Evolutionary conservation across 2,888 invertebrate species (phyloP).

Genomic region (Ornithoptera priamus): DNA sequence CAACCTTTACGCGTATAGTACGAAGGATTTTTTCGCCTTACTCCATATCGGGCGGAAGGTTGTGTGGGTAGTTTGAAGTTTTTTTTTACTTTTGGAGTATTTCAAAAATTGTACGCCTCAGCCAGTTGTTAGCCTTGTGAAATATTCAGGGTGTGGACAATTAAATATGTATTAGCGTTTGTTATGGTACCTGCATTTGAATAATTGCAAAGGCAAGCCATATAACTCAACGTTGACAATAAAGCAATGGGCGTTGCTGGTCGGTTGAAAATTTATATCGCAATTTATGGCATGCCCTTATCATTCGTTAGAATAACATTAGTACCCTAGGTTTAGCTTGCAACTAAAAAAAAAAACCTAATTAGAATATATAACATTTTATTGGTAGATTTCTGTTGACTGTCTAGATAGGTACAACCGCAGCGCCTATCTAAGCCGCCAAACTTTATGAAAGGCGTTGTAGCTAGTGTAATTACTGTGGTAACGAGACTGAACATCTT

Average conservation of each 20-base stretch:
- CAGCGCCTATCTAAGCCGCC: no score
- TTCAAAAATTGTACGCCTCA: slow-evolving; percentile 38
- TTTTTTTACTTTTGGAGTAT: slow-evolving; percentile 24
- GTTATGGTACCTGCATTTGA: slow-evolving; percentile 53
- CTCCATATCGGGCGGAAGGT: slow-evolving; percentile 7
- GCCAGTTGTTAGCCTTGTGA: slow-evolving; percentile 53
- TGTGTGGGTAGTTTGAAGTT: slow-evolving; percentile 11
- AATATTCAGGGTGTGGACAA: slow-evolving; percentile 62
- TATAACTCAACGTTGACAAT: slow-evolving; percentile 41
- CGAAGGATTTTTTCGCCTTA: slow-evolving; percentile 5
- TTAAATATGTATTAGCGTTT: slow-evolving; percentile 73
- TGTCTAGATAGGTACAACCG: no score
- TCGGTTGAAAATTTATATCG: slow-evolving; percentile 24
- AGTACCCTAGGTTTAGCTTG: background rate
- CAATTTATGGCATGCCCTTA: slow-evolving; percentile 1
- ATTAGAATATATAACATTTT: no score
- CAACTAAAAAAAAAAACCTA: no score
- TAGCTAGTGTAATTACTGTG: no score
- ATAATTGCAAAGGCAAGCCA: slow-evolving; percentile 58
- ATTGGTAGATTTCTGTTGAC: no score
- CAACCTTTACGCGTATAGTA: slow-evolving; percentile 14
- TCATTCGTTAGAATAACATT: background rate
- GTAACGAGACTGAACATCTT: no score
- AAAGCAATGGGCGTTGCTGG: slow-evolving; percentile 28
- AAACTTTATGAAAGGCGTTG: no score